Evolutionary conservation across 2,888 invertebrate genomes (phyloP), one percentile per base, ranked within the genome.

Genomic region (Nephrocerus scutellatus): DNA sequence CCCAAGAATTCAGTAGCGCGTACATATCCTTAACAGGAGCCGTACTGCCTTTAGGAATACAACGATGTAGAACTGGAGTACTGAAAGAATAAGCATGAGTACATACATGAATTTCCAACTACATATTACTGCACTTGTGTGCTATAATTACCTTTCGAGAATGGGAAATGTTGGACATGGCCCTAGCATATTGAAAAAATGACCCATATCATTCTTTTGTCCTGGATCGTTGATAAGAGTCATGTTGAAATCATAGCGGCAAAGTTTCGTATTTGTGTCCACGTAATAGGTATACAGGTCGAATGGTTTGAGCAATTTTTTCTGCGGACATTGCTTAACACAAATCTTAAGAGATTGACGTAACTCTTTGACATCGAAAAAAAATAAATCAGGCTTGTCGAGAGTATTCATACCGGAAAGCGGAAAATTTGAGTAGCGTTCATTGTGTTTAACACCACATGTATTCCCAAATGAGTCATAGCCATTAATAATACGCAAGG

Each of bases 381-480:
- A 92, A 54, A 93, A 83, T 26, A 95, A 71, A 60, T 79, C 82
- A 52, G 81, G 83, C 58, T 82, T 84, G 49, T 86, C 79, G 18
- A 76, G 73, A 25, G 87, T 88, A 60, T 85, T 84, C 54, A 81
- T 74, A 9, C 92, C 93, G 15, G 91, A 85, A 31, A 84, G 64
- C 4, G 82, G 78, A 57, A 83, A 75, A 49, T 80, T 77, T 7
- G 79, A 78, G 44, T 86, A 77, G 49, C 77, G 79, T 51, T 80
- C 80, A 66, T 92, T 93, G 49, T 71, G 72, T 54, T 79, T 79
- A 16, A 84, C 80, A 12, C 93, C 93, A 66, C 95, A 96, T 21
- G 90, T 90, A 63, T 95, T 93, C 7, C 92, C 92, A 72, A 89
- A 93, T 39, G 89, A 90, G 65, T 93, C 92, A 66, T 86, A 90